These are phyloP conservation scores for Numida meleagris DNA, from an alignment of 2,113 vertebrate genomes.

Conservation along the genomic window DNA sequence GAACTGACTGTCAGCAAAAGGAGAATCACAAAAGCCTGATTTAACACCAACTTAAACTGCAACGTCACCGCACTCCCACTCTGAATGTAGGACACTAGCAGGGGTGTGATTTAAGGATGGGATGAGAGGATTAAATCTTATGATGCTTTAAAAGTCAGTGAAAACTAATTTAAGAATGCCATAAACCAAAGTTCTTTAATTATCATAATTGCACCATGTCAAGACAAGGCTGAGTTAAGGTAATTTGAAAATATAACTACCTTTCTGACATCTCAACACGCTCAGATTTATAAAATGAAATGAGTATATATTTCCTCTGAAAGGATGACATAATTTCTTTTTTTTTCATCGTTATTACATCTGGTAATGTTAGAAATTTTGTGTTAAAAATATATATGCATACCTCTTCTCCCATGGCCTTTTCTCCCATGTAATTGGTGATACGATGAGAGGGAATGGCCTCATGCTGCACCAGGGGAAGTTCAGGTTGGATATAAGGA, in stretches of 20 bases:
- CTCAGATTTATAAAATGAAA: slow-evolving; percentile 21
- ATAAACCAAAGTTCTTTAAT: slow-evolving; percentile 39
- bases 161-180: slow-evolving; percentile 44
- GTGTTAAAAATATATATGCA: neutral
- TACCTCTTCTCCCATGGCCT: no score
- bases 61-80: neutral
- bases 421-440: no score
- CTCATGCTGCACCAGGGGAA: no score
- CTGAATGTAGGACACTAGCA: neutral
- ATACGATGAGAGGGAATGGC: no score
- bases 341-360: neutral
- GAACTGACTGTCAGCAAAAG: neutral
- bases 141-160: slow-evolving; percentile 14
- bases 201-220: slow-evolving; percentile 35
- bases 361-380: neutral
- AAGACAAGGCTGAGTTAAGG: neutral
- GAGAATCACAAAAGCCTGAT: neutral
- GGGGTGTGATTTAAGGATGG: neutral
- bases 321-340: neutral
- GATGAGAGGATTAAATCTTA: slow-evolving; percentile 6
- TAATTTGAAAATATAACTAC: slow-evolving; percentile 22
- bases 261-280: slow-evolving; percentile 12
- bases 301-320: neutral
- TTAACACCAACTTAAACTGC: neutral
- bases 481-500: no score